Evolutionary conservation across 2,888 invertebrate genomes (phyloP), one percentile per base, ranked within the genome.

Genomic region (Nasonia oneida): DNA sequence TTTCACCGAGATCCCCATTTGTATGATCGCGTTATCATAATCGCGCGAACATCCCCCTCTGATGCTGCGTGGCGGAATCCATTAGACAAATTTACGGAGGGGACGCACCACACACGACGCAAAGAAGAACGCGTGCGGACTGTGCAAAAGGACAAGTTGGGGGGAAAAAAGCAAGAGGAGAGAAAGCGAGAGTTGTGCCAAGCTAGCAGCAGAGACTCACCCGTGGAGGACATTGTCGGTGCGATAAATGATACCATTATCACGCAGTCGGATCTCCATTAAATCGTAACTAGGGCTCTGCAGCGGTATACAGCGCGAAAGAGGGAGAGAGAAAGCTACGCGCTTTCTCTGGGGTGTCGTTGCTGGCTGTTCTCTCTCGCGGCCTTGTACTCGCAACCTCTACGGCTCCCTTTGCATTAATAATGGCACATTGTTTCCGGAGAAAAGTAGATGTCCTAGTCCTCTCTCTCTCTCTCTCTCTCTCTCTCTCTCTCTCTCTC

Each of bases 191-290:
- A 39, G 71, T n/a, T 42, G 71, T n/a, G 39, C 71, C 71, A 71
- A 71, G 70, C 37, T 37, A 39, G 71, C 71, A 39, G 42, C 73
- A 23, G 73, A 39, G 33, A 5, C n/a, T 33, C 47, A n/a, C 73
- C 71, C 39, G 33, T 33, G 71, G 70, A 76, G 81, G 47, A 86
- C 61, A 76, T 61, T 84, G 74, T 57, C 53, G 39, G 42, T 33
- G 71, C 81, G 78, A 87, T 85, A 81, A 87, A 87, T 83, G 87
- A 85, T 73, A 85, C 85, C 85, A 83, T 87, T 87, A 87, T 84
- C 81, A 64, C 78, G 71, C 79, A 85, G 85, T 85, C 74, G 83
- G 71, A 87, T 85, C 81, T 83, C 85, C 81, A 87, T 85, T 85
- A 87, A 87, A 85, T 84, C 83, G 71, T 77, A 84, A 84, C 81